Conservation (phyloP, 2,113 vertebrate genomes). For the Desmodus rotundus region DNA sequence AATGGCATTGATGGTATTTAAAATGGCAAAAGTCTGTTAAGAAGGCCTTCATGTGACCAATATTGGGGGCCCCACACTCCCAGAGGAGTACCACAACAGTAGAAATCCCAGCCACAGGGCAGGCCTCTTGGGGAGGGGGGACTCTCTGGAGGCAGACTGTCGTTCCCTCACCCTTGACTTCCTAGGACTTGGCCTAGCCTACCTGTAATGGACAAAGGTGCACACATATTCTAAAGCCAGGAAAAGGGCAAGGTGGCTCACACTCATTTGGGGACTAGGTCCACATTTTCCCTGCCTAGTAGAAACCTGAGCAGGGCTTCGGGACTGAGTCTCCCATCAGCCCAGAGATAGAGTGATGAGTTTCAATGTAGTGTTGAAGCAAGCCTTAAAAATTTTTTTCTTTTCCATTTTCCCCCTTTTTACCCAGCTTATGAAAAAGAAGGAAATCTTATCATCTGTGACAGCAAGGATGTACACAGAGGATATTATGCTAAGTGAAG, state of each 20-base stretch:
- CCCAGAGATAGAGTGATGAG: not conserved
- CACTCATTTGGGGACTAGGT: not conserved
- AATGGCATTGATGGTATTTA: not conserved
- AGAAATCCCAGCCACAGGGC: not conserved
- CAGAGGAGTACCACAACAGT: not conserved
- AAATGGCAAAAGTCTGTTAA: not conserved
- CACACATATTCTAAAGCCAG: not conserved
- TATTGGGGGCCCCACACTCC: not conserved
- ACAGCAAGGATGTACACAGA: no score
- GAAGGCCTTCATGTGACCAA: not conserved
- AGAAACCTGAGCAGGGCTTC: not conserved
- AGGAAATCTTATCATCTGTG: no score
- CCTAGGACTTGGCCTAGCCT: not conserved
- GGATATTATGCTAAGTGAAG: no score
- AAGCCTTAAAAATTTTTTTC: not conserved
- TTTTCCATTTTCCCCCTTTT: not conserved
- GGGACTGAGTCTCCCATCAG: not conserved
- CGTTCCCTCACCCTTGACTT: not conserved
- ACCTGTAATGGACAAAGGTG: not conserved
- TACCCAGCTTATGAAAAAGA: not conserved
- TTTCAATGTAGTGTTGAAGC: not conserved
- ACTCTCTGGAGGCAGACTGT: not conserved
- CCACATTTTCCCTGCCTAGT: not conserved
- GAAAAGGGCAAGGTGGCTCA: not conserved
- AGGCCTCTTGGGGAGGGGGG: fast-evolving